Percentiles rank a stretch among this genome's conserved stretches.
Evolutionary conservation across 2,888 invertebrate genomes (phyloP).

Genomic region (Sesia apiformis): DNA sequence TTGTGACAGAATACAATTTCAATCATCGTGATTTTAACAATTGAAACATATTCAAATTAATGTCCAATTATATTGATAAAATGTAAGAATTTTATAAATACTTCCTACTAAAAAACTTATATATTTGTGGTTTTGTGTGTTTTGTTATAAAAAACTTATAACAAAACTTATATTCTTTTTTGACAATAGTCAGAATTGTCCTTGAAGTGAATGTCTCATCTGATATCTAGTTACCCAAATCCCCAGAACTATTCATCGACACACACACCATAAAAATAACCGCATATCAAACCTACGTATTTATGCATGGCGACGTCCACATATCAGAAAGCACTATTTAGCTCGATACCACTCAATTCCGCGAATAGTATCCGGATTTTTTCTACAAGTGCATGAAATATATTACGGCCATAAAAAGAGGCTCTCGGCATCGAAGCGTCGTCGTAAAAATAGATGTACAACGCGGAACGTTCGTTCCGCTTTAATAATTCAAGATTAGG

Average conservation of each 20-base stretch:
- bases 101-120: too few relatives aligned
- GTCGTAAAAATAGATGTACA: slow-evolving; percentile 66
- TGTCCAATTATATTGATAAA: too few relatives aligned
- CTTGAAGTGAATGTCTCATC: too few relatives aligned
- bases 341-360: slow-evolving; percentile 48
- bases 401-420: slow-evolving; percentile 59
- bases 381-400: slow-evolving; percentile 54
- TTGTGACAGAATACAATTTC: too few relatives aligned
- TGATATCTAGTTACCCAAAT: neutral
- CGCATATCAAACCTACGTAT: slow-evolving; percentile 9
- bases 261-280: neutral
- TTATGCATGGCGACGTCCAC: slow-evolving; percentile 43
- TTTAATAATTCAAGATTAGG: slow-evolving; percentile 70
- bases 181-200: too few relatives aligned
- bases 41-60: too few relatives aligned
- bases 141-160: too few relatives aligned
- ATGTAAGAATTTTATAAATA: too few relatives aligned
- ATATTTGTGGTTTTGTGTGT: too few relatives aligned
- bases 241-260: neutral
- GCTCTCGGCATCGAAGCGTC: slow-evolving; percentile 30
- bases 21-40: too few relatives aligned
- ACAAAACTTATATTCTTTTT: too few relatives aligned
- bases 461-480: slow-evolving; percentile 43
- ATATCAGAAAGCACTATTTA: slow-evolving; percentile 43
- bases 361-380: slow-evolving; percentile 49